Conservation (phyloP, 2,113 vertebrate species). For the Ochotona princeps region DNA sequence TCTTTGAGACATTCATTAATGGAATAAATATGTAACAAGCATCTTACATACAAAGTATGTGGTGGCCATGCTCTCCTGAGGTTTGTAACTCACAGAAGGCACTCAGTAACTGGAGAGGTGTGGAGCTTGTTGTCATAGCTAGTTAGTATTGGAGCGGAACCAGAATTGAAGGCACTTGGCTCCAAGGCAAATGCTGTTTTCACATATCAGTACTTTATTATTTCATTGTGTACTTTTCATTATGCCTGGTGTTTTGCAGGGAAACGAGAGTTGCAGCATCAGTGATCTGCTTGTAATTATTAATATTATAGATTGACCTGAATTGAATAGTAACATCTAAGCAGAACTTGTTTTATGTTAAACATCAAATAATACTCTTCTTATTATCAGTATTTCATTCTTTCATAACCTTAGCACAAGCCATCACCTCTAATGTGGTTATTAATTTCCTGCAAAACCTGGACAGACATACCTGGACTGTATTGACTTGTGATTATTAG, state of each 20-base stretch:
- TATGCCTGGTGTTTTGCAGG: neutral
- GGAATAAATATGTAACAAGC: neutral
- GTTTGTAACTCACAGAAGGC: neutral
- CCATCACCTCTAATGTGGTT: neutral
- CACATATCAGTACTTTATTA: neutral
- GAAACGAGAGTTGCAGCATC: neutral
- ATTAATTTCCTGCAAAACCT: slow-evolving; percentile 7
- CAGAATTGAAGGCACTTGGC: neutral
- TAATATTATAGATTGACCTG: neutral
- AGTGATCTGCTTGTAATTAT: neutral
- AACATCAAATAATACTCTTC: neutral
- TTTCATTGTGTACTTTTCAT: neutral
- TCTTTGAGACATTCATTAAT: neutral
- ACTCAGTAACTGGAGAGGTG: neutral
- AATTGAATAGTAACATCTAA: neutral
- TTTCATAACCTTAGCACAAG: neutral
- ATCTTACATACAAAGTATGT: neutral
- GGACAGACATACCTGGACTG: neutral
- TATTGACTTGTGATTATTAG: slow-evolving; percentile 37
- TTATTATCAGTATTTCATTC: slow-evolving; percentile 10
- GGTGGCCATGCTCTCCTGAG: neutral
- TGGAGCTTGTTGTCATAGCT: neutral
- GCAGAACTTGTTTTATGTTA: neutral
- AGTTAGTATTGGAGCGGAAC: neutral
- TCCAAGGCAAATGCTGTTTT: neutral